Conservation (phyloP, 2,113 vertebrate genomes). For the Telmatochromis bifrenatus region DNA sequence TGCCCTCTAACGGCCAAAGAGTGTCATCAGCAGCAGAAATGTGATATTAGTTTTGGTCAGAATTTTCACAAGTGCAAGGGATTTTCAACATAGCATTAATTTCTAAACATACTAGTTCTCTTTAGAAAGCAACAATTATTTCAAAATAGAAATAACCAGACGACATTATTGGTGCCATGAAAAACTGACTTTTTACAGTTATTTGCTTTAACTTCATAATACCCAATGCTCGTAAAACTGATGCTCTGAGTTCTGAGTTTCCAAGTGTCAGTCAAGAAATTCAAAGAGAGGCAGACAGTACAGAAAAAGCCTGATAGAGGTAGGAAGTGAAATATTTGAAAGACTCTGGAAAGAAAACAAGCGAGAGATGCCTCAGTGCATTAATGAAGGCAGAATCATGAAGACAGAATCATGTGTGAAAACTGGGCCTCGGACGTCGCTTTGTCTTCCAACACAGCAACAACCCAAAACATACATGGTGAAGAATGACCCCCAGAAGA, state of each 20-base stretch:
- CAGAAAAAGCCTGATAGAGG: fast-evolving
- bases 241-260: neutral
- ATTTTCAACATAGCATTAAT: neutral
- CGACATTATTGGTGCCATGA: fast-evolving
- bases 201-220: neutral
- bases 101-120: neutral
- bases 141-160: neutral
- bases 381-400: neutral
- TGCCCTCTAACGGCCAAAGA: slow-evolving; percentile 13
- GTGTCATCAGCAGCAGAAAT: neutral
- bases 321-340: neutral
- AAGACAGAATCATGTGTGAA: fast-evolving
- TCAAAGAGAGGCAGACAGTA: neutral
- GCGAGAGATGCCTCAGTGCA: neutral
- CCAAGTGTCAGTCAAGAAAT: neutral
- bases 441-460: neutral
- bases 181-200: neutral
- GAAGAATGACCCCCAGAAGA: neutral
- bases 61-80: neutral
- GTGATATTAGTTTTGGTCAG: neutral
- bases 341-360: neutral
- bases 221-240: fast-evolving
- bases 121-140: neutral
- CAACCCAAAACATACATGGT: neutral
- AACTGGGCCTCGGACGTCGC: neutral